phyloP scores from a whole-genome alignment of 2,888 invertebrate species.

The Sepioteuthis lessoniana region DNA sequence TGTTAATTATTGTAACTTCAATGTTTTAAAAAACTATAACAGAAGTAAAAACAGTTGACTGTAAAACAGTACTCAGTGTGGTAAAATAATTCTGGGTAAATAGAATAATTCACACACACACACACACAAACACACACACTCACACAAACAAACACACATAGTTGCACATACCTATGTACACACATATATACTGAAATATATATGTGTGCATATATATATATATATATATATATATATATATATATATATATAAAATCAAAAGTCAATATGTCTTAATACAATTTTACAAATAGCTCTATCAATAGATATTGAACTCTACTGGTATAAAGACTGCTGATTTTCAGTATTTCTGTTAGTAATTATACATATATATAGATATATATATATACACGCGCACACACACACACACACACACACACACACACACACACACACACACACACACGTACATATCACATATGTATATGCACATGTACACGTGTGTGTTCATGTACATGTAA shows the following conservation, averaged over 20 bases:
- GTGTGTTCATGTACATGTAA: background rate
- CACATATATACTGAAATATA: background rate
- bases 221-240: constrained; percentile 37
- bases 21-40: too few relatives aligned
- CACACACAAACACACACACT: background rate
- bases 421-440: background rate
- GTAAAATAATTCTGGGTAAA: too few relatives aligned
- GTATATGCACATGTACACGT: background rate
- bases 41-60: too few relatives aligned
- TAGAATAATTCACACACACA: background rate
- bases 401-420: background rate
- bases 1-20: too few relatives aligned
- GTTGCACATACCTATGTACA: background rate
- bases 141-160: background rate
- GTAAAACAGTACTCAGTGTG: too few relatives aligned
- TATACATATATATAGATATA: background rate
- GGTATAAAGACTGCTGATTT: background rate
- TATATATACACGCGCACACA: background rate
- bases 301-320: background rate
- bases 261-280: background rate
- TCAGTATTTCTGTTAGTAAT: too few relatives aligned
- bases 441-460: background rate
- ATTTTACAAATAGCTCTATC: background rate
- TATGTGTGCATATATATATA: background rate
- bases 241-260: constrained; percentile 14